Base-by-base conservation (phyloP, 1,140 invertebrate genomes). In the Meloidogyne floridensis region DNA sequence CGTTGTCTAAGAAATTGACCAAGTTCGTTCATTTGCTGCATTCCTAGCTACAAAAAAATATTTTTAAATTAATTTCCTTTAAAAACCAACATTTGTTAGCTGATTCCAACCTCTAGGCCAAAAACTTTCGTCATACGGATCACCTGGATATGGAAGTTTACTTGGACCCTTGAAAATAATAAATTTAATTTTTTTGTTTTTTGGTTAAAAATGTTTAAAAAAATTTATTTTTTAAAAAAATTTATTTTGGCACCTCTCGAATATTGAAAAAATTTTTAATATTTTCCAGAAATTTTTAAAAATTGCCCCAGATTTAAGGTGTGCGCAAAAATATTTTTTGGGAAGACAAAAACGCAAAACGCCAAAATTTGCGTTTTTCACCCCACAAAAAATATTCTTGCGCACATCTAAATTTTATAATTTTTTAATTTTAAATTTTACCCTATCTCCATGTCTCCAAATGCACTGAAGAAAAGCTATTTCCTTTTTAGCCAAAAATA, bases 1-100 rank as follows among this genome's bases (percentile, higher is more conserved):
- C 73, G 80, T 43, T 81, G 56, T 11, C 80, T 51, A 18, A 81
- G 72, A 78, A 65, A 81, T 51, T 20, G 20, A 0, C 80, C 80
- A 43, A 81, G 76, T 43, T 79, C 80, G 4, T 42, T 65, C 80
- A 81, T 81, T 78, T 81, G 73, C 6, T 18, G 13, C 80, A 81
- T 81, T 9, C 80, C 80, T 47, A 74, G 47, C 80, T 81, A 18
- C 0, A 81, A 47, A n/a, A n/a, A n/a, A n/a, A n/a, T n/a, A n/a
- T 20, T 7, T 47, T 47, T 3, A 9, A 77, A 69, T 11, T 18
- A 18, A 9, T 54, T 6, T n/a, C 15, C 0, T 75, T 20, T 18
- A n/a, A n/a, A 65, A 65, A 65, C 13, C 9, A 53, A 78, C 77
- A 42, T 78, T 78, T 18, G 77, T 78, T 51, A 78, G 15, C 10